Evolutionary conservation across 2,888 invertebrate genomes (phyloP), one percentile per base, ranked within the genome.

Genomic region (Trichogramma evanescens): DNA sequence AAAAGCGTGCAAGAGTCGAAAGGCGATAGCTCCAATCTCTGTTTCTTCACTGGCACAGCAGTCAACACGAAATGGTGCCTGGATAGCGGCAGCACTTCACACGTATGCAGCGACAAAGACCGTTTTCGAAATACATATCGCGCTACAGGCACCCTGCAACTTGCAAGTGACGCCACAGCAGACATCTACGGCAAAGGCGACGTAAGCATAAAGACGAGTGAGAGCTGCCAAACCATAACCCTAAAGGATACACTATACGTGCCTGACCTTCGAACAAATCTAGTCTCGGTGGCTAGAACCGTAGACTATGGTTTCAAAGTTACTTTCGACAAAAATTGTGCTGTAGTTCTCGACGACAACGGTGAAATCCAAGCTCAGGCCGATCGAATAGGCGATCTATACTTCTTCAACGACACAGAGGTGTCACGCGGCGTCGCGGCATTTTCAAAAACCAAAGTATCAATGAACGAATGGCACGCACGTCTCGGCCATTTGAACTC

Each of bases 11-110:
- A 13, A 13, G 13, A 13, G 13, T 13, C 5, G n/a, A 42, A n/a
- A 4, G 41, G 46, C 4, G 57, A 46, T 40, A 42, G 45, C 45
- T 50, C 41, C 9, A 51, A 52, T 45, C 38, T 46, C 10, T 39
- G n/a, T 6, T 40, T 45, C 4, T 10, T 52, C 6, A 13, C 40
- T 1, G 46, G 51, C 41, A 10, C 8, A n/a, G n/a, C 7, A 6
- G 40, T 43, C 1, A 10, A 44, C 8, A n/a, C 9, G 4, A 57
- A 40, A 9, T 57, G 57, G 40, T n/a, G 49, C 6, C 5, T 57
- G 10, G 46, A 57, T 26, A 57, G 51, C 41, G 57, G 57, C 10
- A 51, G 57, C n/a, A 57, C 57, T 6, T 41, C 46, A 9, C 52
- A 51, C n/a, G 39, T 57, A 26, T 57, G 9, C 5, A 52, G 46